Conservation (phyloP, 2,113 vertebrate genomes). For the Osmerus mordax region DNA sequence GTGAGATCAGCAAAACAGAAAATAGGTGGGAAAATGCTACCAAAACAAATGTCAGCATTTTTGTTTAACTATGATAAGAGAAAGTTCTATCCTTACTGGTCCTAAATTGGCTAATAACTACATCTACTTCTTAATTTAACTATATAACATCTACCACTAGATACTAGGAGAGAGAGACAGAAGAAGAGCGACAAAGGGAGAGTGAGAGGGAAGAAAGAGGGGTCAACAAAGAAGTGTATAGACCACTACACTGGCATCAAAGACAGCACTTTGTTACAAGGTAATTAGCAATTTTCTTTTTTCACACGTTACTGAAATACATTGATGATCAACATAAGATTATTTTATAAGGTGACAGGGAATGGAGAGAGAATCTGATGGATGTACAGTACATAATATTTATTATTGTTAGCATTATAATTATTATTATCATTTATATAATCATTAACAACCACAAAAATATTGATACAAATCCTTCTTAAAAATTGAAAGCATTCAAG, state of each 20-base stretch:
- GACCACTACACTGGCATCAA: constrained; percentile 84
- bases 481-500: constrained; percentile 67
- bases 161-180: constrained; percentile 82
- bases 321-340: constrained; percentile 81
- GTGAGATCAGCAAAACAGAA: constrained; percentile 72
- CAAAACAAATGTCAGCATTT: constrained; percentile 75
- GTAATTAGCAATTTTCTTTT: constrained; percentile 71
- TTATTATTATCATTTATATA: constrained; percentile 46
- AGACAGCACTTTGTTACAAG: constrained; percentile 85
- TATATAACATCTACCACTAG: constrained; percentile 88
- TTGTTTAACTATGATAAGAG: constrained; percentile 80
- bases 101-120: constrained; percentile 89
- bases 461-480: constrained; percentile 74
- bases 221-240: constrained; percentile 51
- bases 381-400: constrained; percentile 78
- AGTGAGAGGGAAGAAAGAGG: constrained; percentile 32
- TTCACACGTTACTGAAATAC: constrained; percentile 87
- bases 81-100: constrained; percentile 97
- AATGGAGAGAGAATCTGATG: constrained; percentile 74
- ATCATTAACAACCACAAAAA: constrained; percentile 79
- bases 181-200: constrained; percentile 64
- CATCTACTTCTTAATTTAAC: constrained; percentile 86
- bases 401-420: constrained; percentile 61
- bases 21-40: constrained; percentile 66
- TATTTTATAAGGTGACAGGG: constrained; percentile 77